These are phyloP conservation scores for Lethenteron reissneri DNA, from an alignment of 2,113 vertebrate genomes.

Conservation along the genomic window DNA sequence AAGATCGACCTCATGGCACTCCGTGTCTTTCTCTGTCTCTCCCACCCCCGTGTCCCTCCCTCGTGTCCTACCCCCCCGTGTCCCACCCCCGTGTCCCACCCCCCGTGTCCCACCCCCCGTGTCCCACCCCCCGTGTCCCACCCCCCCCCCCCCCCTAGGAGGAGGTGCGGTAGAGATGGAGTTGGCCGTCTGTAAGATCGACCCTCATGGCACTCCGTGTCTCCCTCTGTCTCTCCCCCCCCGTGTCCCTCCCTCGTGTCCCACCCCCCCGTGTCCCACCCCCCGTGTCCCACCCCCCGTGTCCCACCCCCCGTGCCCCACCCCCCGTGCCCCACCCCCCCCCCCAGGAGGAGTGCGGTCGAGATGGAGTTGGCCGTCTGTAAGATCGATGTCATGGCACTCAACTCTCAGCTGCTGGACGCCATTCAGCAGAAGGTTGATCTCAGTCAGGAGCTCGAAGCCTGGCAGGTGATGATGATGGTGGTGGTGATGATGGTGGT, in stretches of 20 bases:
- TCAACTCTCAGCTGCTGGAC: constrained; percentile 81
- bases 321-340: background rate
- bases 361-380: constrained; percentile 85
- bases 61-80: too few relatives aligned
- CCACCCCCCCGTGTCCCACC: too few relatives aligned
- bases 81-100: background rate
- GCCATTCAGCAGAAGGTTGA: constrained; percentile 97
- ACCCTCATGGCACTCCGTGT: constrained; percentile 65
- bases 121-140: background rate
- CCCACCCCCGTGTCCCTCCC: too few relatives aligned
- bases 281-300: too few relatives aligned
- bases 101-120: too few relatives aligned
- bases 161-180: constrained; percentile 87
- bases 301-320: background rate
- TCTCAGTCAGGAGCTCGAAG: constrained; percentile 93
- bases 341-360: constrained; percentile 64
- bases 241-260: background rate
- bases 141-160: constrained; percentile 27
- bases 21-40: too few relatives aligned
- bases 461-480: constrained; percentile 56
- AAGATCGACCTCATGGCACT: too few relatives aligned
- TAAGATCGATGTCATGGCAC: constrained; percentile 94
- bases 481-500: too few relatives aligned
- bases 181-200: constrained; percentile 80
- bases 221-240: too few relatives aligned